Base-by-base conservation (phyloP, 2,113 vertebrate species). In the Oncorhynchus keta region DNA sequence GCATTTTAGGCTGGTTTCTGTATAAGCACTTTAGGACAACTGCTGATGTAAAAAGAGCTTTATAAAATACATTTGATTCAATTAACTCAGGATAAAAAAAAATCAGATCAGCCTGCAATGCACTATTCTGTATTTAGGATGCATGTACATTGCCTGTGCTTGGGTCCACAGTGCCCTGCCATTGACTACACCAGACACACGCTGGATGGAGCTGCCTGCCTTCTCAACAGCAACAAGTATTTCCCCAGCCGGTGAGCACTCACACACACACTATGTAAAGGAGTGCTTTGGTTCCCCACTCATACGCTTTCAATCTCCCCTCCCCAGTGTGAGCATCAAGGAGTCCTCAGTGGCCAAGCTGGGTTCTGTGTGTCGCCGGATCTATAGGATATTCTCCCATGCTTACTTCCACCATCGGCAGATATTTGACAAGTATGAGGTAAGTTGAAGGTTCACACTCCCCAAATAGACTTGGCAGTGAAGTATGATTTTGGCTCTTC, bases 221-320 rank as follows among this genome's bases (percentile, higher is more conserved):
- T 99, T 89, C 94, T 99, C 89, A 99, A 99, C 94, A 99, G 98
- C 94, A 99, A 99, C 95, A 99, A 99, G 92, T 99, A 99, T 91
- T 99, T 99, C 79, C 97, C 98, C 73, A 99, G 98, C 95, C 96
- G 98, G 98, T 98, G 90, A 93, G 93, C 85, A 16, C 68, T 11
- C n/a, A 30, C 24, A 26, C 68, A 16, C 35, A 7, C 39, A 9
- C 6, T 35, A 39, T 70, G 22, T 51, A 8, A 22, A 70, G 55
- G 3, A 62, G 13, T 22, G 4, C 59, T 35, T 35, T 35, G 32
- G 16, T 35, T 35, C 32, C 14, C 20, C 22, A 48, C 68, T 45
- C 20, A 48, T 70, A 6, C 11, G 9, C 20, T 64, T 24, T 20
- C 11, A 45, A 62, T 77, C 18, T 71, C 74, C 22, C 89, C 4